These are phyloP conservation scores for Terebella lapidaria DNA, from an alignment of 2,888 invertebrate genomes.

Conservation along the genomic window DNA sequence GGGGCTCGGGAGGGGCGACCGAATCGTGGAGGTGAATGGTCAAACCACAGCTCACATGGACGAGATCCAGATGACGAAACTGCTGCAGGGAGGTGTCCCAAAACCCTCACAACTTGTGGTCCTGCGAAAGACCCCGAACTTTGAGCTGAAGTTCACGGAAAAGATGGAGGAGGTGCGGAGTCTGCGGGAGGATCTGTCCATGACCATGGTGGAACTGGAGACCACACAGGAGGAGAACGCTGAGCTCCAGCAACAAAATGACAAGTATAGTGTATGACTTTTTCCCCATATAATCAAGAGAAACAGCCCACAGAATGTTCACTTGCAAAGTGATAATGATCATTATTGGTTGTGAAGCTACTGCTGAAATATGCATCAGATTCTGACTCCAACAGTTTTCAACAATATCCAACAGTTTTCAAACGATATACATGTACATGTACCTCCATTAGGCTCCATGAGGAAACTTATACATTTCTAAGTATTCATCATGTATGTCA, in stretches of 20 bases:
- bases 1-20: neutral
- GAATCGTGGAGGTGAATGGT: neutral
- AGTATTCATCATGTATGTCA: too few species aligned
- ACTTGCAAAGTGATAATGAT: too few species aligned
- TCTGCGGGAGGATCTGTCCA: slow-evolving; percentile 4
- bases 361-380: too few species aligned
- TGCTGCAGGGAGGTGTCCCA: neutral
- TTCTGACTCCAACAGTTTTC: too few species aligned
- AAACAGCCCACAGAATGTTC: too few species aligned
- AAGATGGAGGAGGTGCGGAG: slow-evolving; percentile 1
- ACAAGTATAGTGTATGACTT: neutral
- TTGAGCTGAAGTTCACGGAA: neutral
- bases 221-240: slow-evolving; percentile 8
- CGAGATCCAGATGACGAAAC: neutral
- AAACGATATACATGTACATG: too few species aligned
- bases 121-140: slow-evolving; percentile 1
- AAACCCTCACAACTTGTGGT: slow-evolving; percentile 3
- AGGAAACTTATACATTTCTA: too few species aligned
- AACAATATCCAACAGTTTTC: too few species aligned
- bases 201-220: slow-evolving; percentile 8
- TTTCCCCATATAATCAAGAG: too few species aligned
- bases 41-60: neutral
- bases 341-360: too few species aligned
- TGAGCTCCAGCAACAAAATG: neutral
- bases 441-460: too few species aligned